These are phyloP conservation scores for Centropristis striata DNA, from an alignment of 2,113 vertebrate genomes.

Conservation along the genomic window DNA sequence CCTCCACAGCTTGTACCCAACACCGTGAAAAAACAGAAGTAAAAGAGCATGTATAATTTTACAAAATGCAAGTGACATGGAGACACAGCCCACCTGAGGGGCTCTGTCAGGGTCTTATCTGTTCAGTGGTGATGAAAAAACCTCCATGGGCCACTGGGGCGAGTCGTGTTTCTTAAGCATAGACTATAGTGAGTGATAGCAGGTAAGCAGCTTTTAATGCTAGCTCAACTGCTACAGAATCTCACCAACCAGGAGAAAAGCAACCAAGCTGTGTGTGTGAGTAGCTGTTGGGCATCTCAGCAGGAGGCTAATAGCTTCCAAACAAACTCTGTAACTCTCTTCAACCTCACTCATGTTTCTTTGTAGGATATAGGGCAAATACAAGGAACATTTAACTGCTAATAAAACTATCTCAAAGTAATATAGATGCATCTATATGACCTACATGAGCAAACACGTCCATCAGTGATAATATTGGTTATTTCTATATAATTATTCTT, in stretches of 20 bases:
- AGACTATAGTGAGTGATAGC: neutral
- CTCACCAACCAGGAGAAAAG: neutral
- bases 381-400: no score
- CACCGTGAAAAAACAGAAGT: neutral
- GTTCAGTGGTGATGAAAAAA: neutral
- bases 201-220: neutral
- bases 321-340: neutral
- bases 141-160: neutral
- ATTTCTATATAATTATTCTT: no score
- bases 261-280: neutral
- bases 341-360: neutral
- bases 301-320: neutral
- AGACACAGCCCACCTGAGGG: neutral
- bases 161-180: neutral
- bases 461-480: no score
- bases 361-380: neutral
- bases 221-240: neutral
- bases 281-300: neutral
- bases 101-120: neutral
- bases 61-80: neutral
- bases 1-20: neutral
- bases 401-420: no score
- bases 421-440: no score
- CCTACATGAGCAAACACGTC: no score
- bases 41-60: neutral